A percentile compares a stretch with the other conserved stretches of the same genome.
phyloP scores from a whole-genome alignment of 2,113 vertebrate genomes.

The Accipiter virgatus region DNA sequence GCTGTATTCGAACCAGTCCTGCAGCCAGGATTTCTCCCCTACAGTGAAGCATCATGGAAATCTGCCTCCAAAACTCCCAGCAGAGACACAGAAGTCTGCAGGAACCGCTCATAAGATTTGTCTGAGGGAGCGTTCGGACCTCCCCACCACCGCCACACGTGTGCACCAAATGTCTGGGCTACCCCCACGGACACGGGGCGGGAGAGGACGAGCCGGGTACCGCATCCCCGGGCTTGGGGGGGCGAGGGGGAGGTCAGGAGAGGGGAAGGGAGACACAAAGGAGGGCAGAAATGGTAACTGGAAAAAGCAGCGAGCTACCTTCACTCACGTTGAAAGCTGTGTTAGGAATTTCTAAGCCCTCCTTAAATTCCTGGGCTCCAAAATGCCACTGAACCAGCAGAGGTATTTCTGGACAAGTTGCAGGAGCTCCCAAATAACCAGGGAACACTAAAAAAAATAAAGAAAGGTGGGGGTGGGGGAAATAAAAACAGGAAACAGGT shows the following conservation, averaged over 20 bases:
- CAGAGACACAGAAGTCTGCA: background rate
- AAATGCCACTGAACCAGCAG: background rate
- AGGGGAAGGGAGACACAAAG: background rate
- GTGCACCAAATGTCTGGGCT: background rate
- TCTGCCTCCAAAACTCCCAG: background rate
- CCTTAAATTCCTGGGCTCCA: conserved; percentile 30
- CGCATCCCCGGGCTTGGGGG: background rate
- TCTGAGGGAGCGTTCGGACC: background rate
- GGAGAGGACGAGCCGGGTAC: background rate
- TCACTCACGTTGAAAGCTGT: background rate
- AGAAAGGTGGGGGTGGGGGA: conserved; percentile 10
- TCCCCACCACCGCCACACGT: rapidly evolving
- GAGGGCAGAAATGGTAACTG: background rate
- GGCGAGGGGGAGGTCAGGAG: background rate
- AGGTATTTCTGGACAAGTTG: conserved; percentile 61
- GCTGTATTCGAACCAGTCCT: background rate
- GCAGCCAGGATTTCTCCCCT: background rate
- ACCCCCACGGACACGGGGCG: rapidly evolving
- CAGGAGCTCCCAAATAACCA: conserved; percentile 52
- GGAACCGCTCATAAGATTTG: background rate
- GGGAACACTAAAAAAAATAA: conserved; percentile 35
- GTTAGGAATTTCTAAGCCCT: conserved; percentile 23
- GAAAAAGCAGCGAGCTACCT: background rate
- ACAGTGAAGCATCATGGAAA: background rate
- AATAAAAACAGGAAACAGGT: conserved; percentile 67